phyloP scores from a whole-genome alignment of 35 echinoderm and acorn worm genomes.

The Patiria miniata region DNA sequence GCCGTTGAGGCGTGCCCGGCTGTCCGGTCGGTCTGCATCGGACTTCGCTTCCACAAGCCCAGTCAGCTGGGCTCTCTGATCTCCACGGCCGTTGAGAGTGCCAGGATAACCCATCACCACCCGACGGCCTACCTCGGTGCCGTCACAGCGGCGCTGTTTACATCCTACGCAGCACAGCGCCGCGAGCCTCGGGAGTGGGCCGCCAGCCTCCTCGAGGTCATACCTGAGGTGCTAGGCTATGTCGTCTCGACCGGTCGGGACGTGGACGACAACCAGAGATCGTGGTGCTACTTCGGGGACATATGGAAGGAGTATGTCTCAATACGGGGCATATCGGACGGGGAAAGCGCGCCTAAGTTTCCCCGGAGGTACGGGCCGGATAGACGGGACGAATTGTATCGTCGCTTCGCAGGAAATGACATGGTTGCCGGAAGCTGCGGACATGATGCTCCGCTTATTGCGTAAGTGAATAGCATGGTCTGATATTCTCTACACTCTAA shows the following conservation, averaged over 20 bases:
- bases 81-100: constrained; percentile 73
- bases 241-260: constrained; percentile 62
- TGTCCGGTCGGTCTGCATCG: constrained; percentile 63
- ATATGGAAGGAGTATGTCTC: constrained; percentile 79
- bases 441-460: constrained; percentile 92
- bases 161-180: constrained; percentile 80
- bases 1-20: constrained; percentile 64
- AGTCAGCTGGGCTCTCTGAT: constrained; percentile 74
- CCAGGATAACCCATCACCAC: constrained; percentile 82
- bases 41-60: constrained; percentile 80
- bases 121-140: constrained; percentile 82
- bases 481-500: neutral
- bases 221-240: constrained; percentile 78
- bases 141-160: constrained; percentile 82
- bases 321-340: constrained; percentile 75
- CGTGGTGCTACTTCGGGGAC: constrained; percentile 68
- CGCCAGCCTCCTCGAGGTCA: constrained; percentile 59
- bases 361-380: constrained; percentile 72
- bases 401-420: constrained; percentile 48
- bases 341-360: constrained; percentile 84
- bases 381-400: constrained; percentile 67
- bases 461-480: constrained; percentile 82
- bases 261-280: constrained; percentile 60
- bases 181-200: constrained; percentile 84
- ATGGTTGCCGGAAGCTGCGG: constrained; percentile 60